Evolutionary conservation across 2,797 vertebrate species (phyloP).

Genomic region (Karalla daura): DNA sequence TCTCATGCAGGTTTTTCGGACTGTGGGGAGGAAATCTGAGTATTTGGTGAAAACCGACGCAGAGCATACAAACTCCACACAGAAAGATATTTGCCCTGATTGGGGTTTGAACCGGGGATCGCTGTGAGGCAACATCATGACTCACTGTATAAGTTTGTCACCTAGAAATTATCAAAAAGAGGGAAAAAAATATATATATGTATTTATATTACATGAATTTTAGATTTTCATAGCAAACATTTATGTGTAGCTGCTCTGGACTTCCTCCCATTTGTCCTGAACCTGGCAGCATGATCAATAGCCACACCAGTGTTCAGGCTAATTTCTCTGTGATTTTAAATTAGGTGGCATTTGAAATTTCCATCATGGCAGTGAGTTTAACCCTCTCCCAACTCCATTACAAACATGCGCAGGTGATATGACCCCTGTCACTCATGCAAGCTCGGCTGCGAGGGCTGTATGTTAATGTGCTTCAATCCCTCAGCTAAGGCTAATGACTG

Average conservation of each 20-base stretch:
- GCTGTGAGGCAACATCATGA: too few species aligned
- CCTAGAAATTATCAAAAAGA: neutral
- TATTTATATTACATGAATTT: neutral
- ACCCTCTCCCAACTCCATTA: slow-evolving; percentile 46
- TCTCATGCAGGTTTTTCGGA: too few species aligned
- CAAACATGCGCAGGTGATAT: slow-evolving; percentile 42
- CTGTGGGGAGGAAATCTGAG: too few species aligned
- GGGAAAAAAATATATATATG: neutral
- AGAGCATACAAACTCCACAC: too few species aligned
- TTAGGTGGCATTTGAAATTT: slow-evolving; percentile 60
- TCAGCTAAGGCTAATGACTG: slow-evolving; percentile 28
- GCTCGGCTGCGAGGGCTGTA: slow-evolving; percentile 31
- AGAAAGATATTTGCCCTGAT: too few species aligned
- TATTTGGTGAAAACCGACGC: too few species aligned
- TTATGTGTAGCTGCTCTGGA: neutral
- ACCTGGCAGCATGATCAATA: slow-evolving; percentile 59
- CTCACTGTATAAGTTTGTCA: too few species aligned
- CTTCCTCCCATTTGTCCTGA: slow-evolving; percentile 12
- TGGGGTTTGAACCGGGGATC: too few species aligned
- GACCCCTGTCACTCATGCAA: slow-evolving; percentile 54
- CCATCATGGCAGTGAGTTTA: slow-evolving; percentile 23
- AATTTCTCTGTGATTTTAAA: slow-evolving; percentile 59
- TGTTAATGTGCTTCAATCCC: slow-evolving; percentile 32
- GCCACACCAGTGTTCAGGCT: slow-evolving; percentile 31
- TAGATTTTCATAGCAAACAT: neutral